phyloP scores from a whole-genome alignment of 2,888 invertebrate genomes.

The Zhuqinia jingwanae region DNA sequence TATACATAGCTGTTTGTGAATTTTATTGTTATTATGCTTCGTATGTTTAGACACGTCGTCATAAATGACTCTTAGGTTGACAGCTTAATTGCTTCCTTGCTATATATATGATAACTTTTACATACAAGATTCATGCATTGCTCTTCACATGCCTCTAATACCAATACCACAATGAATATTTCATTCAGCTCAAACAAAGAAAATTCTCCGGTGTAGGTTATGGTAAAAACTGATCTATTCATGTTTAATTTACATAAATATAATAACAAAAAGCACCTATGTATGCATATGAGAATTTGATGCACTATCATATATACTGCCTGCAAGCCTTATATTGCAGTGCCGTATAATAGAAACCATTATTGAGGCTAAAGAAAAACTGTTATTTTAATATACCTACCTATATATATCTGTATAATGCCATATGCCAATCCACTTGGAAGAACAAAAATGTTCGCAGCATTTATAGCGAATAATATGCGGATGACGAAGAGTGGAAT shows the following conservation, averaged over 20 bases:
- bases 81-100: constrained; percentile 53
- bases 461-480: too few relatives aligned
- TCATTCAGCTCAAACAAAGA: neutral
- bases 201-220: constrained; percentile 1
- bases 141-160: too few relatives aligned
- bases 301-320: neutral
- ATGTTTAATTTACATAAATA: constrained; percentile 9
- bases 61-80: constrained; percentile 42
- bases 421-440: neutral
- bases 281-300: neutral
- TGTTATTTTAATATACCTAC: too few relatives aligned
- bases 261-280: neutral
- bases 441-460: too few relatives aligned
- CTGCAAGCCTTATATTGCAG: neutral
- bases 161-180: neutral
- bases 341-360: neutral
- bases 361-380: constrained; percentile 12
- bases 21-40: neutral
- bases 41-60: neutral
- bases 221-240: constrained; percentile 25
- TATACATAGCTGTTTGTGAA: too few relatives aligned
- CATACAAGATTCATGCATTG: neutral
- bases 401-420: neutral
- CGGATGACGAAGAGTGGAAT: neutral
- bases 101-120: constrained; percentile 20